These are phyloP conservation scores for Teinopalpus imperialis DNA, from an alignment of 2,888 invertebrate species.

Conservation along the genomic window DNA sequence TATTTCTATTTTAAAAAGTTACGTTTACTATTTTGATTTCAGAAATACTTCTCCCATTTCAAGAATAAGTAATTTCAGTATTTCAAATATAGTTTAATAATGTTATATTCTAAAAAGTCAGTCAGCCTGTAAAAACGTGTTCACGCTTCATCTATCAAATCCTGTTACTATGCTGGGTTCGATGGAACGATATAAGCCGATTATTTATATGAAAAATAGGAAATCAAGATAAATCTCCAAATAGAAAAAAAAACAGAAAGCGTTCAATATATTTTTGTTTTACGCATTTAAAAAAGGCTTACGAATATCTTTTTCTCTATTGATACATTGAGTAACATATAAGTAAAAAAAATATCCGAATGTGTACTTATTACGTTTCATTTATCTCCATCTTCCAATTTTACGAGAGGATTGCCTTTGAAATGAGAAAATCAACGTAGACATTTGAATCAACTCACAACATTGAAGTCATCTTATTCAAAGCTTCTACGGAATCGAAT, in stretches of 20 bases:
- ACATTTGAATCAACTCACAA: conserved; percentile 50
- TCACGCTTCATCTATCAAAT: conserved; percentile 68
- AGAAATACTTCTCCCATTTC: too few species aligned
- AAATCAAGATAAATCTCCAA: conserved; percentile 20
- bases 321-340: conserved; percentile 12
- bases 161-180: conserved; percentile 66
- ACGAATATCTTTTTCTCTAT: conserved; percentile 13
- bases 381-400: conserved; percentile 33
- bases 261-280: conserved; percentile 12
- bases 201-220: conserved; percentile 61
- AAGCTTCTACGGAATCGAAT: conserved; percentile 49
- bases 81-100: too few species aligned
- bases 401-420: conserved; percentile 42
- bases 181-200: conserved; percentile 72
- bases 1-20: too few species aligned
- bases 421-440: conserved; percentile 49
- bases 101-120: conserved; percentile 43
- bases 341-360: conserved; percentile 15
- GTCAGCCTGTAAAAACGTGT: conserved; percentile 63
- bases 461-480: conserved; percentile 43
- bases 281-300: conserved; percentile 14
- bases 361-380: conserved; percentile 29
- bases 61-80: too few species aligned
- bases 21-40: too few species aligned
- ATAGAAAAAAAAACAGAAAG: conserved; percentile 15